Percentiles rank a stretch among this genome's conserved stretches.
Evolutionary conservation across 2,797 vertebrate species (phyloP).

Genomic region (Poecilia picta): DNA sequence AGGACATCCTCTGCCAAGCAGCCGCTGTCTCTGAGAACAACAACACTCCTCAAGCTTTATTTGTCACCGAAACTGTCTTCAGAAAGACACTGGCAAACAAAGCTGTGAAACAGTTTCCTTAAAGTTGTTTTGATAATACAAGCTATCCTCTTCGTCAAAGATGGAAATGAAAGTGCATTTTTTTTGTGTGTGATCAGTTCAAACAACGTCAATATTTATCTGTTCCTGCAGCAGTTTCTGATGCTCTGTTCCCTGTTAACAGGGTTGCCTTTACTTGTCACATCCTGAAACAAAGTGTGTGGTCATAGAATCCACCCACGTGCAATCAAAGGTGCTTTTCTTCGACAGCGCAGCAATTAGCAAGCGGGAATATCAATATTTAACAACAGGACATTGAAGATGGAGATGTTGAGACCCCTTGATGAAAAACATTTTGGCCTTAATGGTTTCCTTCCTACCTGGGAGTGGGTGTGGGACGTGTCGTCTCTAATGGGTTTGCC

Average conservation of each 20-base stretch:
- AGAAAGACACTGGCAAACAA: too few species aligned
- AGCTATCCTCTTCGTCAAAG: too few species aligned
- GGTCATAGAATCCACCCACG: constrained; percentile 12
- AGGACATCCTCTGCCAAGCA: not conserved
- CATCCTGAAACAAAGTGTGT: constrained; percentile 3
- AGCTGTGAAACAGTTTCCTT: too few species aligned
- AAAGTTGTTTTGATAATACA: too few species aligned
- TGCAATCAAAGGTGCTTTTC: constrained; percentile 20
- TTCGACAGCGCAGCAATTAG: constrained; percentile 20
- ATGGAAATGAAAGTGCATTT: too few species aligned
- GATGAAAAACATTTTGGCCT: constrained; percentile 29
- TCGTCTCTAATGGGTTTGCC: constrained; percentile 71
- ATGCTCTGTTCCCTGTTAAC: not conserved
- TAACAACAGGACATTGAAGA: constrained; percentile 19
- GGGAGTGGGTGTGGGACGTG: constrained; percentile 8
- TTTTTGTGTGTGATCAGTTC: too few species aligned
- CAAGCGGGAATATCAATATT: constrained; percentile 47
- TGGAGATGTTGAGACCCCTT: constrained; percentile 22
- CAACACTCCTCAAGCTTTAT: not conserved
- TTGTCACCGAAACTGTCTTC: not conserved
- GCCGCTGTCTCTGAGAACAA: not conserved
- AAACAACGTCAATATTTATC: too few species aligned
- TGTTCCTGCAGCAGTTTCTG: too few species aligned
- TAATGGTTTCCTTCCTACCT: constrained; percentile 51
- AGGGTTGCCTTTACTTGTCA: not conserved